Base-by-base conservation (phyloP, 1,140 invertebrate genomes). In the Sesamia nonagrioides region DNA sequence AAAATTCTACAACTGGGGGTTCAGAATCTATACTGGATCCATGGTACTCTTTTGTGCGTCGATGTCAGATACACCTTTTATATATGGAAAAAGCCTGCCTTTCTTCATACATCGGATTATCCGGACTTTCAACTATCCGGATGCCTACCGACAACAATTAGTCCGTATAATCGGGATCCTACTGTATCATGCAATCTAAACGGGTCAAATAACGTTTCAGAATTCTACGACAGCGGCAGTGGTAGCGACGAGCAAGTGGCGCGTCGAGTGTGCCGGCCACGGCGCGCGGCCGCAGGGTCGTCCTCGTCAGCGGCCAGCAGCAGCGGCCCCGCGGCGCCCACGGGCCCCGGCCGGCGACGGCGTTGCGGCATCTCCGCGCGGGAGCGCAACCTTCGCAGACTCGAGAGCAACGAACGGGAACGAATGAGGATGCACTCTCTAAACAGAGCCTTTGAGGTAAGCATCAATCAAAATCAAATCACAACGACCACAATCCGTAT, bases 361-460 rank as follows among this genome's bases (percentile, higher is more conserved):
- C 90, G 96, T 42, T 95, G 96, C 40, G 96, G 96, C 2, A 95
- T 97, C 50, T 97, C 96, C 77, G 97, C 97, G 0, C 92, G 97
- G 76, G 98, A 99, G 89, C 96, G 97, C 85, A 98, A 98, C 88
- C 95, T 98, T 61, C 95, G 98, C 78, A 95, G 98, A 82, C 95
- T 99, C 77, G 98, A 99, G 94, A 98, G 98, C 92, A 99, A 99
- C 90, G 98, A 99, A 93, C 95, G 98, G 73, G 98, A 99, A 94
- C 95, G 98, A 77, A 98, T 98, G 97, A 96, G 98, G 81, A 99
- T 99, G 98, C 98, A 99, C 94, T 97, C 97, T 52, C 95, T 99
- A 58, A 99, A 99, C 89, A 97, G 98, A 89, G 98, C 98, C 7
- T 99, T 99, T 89, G 97, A 98, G 96, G 97, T 98, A 93, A 91